These are phyloP conservation scores for Eufriesea mexicana DNA, from an alignment of 1,140 invertebrate genomes.

Conservation along the genomic window DNA sequence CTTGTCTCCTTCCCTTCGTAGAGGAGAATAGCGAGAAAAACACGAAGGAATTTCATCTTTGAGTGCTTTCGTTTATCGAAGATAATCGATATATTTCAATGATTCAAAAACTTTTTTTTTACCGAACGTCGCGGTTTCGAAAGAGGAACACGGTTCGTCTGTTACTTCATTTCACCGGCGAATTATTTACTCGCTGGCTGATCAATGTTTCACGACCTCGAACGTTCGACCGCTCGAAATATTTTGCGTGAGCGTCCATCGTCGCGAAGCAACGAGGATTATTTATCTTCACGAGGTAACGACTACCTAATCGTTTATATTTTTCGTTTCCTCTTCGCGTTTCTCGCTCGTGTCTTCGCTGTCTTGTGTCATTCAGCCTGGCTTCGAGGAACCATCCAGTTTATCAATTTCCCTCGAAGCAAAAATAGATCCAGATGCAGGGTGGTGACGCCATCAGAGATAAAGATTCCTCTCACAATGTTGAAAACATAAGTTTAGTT, in stretches of 20 bases:
- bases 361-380: too few species aligned
- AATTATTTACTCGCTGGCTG: background rate
- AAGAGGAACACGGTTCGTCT: background rate
- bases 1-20: too few species aligned
- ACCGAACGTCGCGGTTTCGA: too few species aligned
- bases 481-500: too few species aligned
- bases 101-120: constrained; percentile 11
- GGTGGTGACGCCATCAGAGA: too few species aligned
- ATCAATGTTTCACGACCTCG: background rate
- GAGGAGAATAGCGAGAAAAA: background rate
- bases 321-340: background rate
- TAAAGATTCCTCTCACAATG: too few species aligned
- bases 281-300: background rate
- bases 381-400: too few species aligned
- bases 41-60: too few species aligned
- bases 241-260: background rate
- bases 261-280: too few species aligned
- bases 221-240: background rate
- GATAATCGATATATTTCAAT: background rate
- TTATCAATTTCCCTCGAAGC: too few species aligned
- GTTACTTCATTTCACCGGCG: background rate
- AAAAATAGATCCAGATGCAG: too few species aligned
- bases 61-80: background rate
- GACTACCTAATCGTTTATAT: background rate
- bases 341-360: too few species aligned